A percentile compares a stretch with the other conserved stretches of the same genome.
These are phyloP conservation scores for Pheosia gnoma DNA, from an alignment of 2,888 invertebrate genomes.

Conservation along the genomic window DNA sequence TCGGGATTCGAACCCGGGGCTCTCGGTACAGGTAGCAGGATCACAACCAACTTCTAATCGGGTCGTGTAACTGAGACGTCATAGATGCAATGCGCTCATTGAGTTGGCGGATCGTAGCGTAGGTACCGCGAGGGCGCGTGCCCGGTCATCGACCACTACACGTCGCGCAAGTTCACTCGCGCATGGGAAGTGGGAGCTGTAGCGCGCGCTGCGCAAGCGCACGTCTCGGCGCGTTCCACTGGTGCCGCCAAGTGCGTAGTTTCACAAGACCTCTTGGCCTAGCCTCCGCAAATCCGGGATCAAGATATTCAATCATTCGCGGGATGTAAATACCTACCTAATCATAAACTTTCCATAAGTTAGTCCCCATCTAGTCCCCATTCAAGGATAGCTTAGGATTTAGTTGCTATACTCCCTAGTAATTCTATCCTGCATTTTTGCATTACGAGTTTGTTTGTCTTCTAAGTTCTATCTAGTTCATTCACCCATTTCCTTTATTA, in stretches of 20 bases:
- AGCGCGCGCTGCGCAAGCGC: constrained; percentile 38
- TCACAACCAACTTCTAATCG: too few species aligned
- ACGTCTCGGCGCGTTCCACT: constrained; percentile 20
- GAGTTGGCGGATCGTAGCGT: constrained; percentile 30
- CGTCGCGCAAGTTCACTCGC: constrained; percentile 59
- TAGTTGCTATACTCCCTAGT: too few species aligned
- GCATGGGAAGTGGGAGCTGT: constrained; percentile 47
- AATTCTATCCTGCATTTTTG: too few species aligned
- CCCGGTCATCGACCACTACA: constrained; percentile 71
- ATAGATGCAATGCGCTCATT: constrained; percentile 39
- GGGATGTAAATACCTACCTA: neutral
- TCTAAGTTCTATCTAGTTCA: neutral
- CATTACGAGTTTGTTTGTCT: neutral
- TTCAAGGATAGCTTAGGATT: too few species aligned
- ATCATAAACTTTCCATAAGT: constrained; percentile 15
- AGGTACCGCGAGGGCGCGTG: constrained; percentile 55
- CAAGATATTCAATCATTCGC: constrained; percentile 8
- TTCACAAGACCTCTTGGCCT: constrained; percentile 16
- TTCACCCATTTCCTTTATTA: neutral
- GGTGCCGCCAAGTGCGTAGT: constrained; percentile 21
- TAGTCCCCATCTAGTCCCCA: neutral
- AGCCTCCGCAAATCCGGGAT: constrained; percentile 18
- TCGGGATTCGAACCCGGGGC: too few species aligned
- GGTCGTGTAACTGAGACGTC: neutral
- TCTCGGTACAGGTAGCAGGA: too few species aligned